Conservation (phyloP, 1,140 invertebrate species). For the Sipha flava region DNA sequence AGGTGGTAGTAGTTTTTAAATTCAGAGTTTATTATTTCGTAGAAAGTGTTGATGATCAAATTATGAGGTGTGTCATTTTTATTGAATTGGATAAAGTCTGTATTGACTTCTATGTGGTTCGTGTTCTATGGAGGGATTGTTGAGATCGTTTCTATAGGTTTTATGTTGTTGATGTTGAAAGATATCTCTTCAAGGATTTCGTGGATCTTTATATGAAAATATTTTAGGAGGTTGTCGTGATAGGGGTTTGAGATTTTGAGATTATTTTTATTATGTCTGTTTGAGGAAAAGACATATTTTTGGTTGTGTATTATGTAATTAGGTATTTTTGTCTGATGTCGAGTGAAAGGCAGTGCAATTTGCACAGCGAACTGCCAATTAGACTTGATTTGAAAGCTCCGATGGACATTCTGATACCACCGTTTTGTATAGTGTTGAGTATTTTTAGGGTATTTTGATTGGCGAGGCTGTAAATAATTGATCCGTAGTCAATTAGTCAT, state of each 20-base stretch:
- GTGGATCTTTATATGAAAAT: background rate
- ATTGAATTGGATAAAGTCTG: background rate
- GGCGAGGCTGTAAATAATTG: background rate
- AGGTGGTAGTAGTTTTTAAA: background rate
- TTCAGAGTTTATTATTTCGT: background rate
- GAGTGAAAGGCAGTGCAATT: background rate
- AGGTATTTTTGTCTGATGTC: background rate
- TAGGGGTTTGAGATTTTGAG: background rate
- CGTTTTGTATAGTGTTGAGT: background rate
- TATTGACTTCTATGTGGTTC: background rate
- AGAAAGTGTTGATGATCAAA: background rate
- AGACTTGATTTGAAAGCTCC: background rate
- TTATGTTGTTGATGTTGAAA: background rate
- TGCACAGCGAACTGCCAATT: background rate
- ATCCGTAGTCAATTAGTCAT: no score
- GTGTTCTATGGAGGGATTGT: background rate
- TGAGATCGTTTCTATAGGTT: background rate
- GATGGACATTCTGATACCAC: background rate
- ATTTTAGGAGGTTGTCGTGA: background rate
- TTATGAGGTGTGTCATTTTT: background rate
- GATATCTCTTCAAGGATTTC: background rate
- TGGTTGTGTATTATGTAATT: background rate
- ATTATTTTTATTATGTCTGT: background rate
- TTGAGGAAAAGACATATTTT: background rate
- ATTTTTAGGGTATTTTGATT: no score